These are phyloP conservation scores for Cecropterus lyciades DNA, from an alignment of 1,140 invertebrate species.

Conservation along the genomic window DNA sequence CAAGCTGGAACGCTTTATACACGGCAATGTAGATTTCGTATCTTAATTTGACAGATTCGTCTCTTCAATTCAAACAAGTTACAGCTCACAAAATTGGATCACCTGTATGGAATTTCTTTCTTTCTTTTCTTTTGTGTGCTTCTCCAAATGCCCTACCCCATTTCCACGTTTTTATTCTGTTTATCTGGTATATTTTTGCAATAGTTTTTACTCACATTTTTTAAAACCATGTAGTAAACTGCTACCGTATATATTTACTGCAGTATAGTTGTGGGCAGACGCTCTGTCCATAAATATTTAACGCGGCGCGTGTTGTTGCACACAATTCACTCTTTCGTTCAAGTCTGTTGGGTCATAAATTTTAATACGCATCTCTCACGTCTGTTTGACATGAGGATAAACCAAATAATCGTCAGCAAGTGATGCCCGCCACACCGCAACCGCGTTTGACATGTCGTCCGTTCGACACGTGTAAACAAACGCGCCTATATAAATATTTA, in stretches of 20 bases:
- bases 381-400: slow-evolving; percentile 27
- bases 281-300: neutral
- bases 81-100: too few relatives aligned
- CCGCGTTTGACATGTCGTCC: slow-evolving; percentile 17
- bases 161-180: too few relatives aligned
- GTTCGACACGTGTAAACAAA: slow-evolving; percentile 49
- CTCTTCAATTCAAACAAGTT: too few relatives aligned
- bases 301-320: neutral
- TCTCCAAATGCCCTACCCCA: too few relatives aligned
- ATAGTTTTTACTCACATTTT: too few relatives aligned
- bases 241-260: neutral
- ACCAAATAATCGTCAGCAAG: slow-evolving; percentile 28
- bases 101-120: too few relatives aligned
- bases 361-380: slow-evolving; percentile 3
- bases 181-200: too few relatives aligned
- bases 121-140: too few relatives aligned
- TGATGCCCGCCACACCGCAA: slow-evolving; percentile 25
- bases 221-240: too few relatives aligned
- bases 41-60: too few relatives aligned
- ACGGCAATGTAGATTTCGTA: too few relatives aligned
- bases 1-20: too few relatives aligned
- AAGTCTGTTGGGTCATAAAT: neutral
- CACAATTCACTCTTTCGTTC: slow-evolving; percentile 18
- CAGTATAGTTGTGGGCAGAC: neutral
- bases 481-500: slow-evolving; percentile 50